These are phyloP conservation scores for Gordius sp. DNA, from an alignment of 2,888 invertebrate species.

Conservation along the genomic window DNA sequence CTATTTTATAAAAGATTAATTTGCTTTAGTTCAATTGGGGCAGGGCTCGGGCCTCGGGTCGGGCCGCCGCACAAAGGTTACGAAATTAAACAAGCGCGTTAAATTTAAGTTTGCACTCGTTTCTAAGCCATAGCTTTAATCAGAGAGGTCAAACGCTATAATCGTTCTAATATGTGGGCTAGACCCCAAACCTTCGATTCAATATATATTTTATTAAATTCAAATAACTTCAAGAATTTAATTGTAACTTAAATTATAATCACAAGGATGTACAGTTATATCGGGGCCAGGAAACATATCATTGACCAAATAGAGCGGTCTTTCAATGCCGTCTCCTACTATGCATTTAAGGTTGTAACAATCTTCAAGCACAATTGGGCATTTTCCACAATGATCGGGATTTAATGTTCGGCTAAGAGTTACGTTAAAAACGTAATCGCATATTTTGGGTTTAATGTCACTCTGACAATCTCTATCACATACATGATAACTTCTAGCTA, in stretches of 20 bases:
- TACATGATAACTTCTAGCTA: too few relatives aligned
- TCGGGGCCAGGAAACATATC: neutral
- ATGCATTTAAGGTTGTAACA: neutral
- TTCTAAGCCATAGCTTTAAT: too few relatives aligned
- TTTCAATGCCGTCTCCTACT: conserved; percentile 1
- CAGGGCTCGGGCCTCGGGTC: too few relatives aligned
- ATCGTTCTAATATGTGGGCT: too few relatives aligned
- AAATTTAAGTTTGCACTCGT: too few relatives aligned
- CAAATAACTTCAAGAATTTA: neutral
- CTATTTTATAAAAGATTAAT: too few relatives aligned
- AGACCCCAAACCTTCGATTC: too few relatives aligned
- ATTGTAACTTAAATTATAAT: neutral
- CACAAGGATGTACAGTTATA: neutral
- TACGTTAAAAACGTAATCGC: neutral
- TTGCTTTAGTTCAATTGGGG: too few relatives aligned
- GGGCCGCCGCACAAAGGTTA: too few relatives aligned
- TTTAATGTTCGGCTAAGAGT: neutral
- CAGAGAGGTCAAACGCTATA: too few relatives aligned
- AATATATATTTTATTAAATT: too few relatives aligned
- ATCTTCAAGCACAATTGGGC: neutral
- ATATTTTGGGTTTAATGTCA: neutral
- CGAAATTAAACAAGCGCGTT: too few relatives aligned
- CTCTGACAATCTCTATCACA: neutral
- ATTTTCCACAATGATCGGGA: neutral
- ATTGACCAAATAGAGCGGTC: conserved; percentile 4